Evolutionary conservation across 2,113 vertebrate genomes (phyloP).

Genomic region (Macrotus californicus): DNA sequence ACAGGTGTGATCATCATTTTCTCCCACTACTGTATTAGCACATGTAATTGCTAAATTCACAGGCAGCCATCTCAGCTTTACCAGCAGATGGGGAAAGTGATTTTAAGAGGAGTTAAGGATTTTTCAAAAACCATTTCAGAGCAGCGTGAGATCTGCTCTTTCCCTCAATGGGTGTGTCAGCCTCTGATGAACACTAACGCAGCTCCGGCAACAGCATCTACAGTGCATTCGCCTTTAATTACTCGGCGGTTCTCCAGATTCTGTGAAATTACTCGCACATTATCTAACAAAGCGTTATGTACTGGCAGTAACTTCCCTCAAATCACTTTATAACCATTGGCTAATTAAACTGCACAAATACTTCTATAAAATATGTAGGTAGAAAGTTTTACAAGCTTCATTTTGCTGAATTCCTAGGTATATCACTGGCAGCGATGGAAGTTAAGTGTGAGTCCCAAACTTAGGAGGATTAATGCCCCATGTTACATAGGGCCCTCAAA

Average conservation of each 20-base stretch:
- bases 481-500: not conserved
- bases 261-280: constrained; percentile 46
- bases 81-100: constrained; percentile 76
- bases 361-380: constrained; percentile 34
- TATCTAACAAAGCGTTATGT: constrained; percentile 44
- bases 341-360: constrained; percentile 47
- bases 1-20: constrained; percentile 69
- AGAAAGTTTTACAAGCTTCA: not conserved
- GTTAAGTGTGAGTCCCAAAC: not conserved
- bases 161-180: constrained; percentile 47
- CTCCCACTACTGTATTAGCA: constrained; percentile 66
- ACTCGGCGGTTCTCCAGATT: constrained; percentile 59
- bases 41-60: constrained; percentile 76
- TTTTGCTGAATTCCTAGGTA: not conserved
- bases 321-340: constrained; percentile 42
- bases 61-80: constrained; percentile 58
- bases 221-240: constrained; percentile 41
- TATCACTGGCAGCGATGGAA: not conserved
- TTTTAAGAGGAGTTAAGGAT: constrained; percentile 68
- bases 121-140: constrained; percentile 74
- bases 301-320: constrained; percentile 27
- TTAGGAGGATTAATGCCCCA: not conserved
- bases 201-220: not conserved
- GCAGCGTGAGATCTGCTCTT: constrained; percentile 57
- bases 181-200: not conserved